A percentile compares a stretch with the other conserved stretches of the same genome.
phyloP scores from a whole-genome alignment of 2,113 vertebrate species.

The Grammomys dolichurus region DNA sequence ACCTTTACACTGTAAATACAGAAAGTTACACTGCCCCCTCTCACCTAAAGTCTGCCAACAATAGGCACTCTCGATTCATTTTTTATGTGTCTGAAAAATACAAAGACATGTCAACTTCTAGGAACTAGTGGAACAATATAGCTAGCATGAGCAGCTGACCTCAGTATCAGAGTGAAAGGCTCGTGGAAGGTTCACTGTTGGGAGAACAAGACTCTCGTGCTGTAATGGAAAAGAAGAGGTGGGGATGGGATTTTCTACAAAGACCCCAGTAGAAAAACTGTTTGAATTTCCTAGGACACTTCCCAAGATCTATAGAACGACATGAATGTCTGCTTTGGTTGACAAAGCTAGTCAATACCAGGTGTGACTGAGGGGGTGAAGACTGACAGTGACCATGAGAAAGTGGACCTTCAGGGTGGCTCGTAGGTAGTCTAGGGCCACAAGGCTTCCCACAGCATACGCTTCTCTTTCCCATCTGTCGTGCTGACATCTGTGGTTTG shows the following conservation, averaged over 20 bases:
- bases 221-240: neutral
- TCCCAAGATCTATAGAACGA: neutral
- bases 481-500: neutral
- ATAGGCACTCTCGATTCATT: slow-evolving; percentile 17
- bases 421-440: neutral
- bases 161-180: neutral
- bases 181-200: neutral
- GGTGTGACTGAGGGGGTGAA: neutral
- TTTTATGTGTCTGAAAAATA: slow-evolving; percentile 1
- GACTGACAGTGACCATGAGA: neutral
- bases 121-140: neutral
- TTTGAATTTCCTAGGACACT: neutral
- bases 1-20: slow-evolving; percentile 27
- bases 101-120: neutral
- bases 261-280: neutral
- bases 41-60: neutral
- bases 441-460: neutral
- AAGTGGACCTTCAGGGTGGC: neutral
- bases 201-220: neutral
- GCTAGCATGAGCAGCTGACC: neutral
- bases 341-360: neutral
- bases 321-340: neutral
- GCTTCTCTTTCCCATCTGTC: neutral
- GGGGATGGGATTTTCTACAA: neutral
- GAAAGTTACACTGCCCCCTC: neutral